These are phyloP conservation scores for Cryptotermes secundus DNA, from an alignment of 1,140 invertebrate species.

Conservation along the genomic window DNA sequence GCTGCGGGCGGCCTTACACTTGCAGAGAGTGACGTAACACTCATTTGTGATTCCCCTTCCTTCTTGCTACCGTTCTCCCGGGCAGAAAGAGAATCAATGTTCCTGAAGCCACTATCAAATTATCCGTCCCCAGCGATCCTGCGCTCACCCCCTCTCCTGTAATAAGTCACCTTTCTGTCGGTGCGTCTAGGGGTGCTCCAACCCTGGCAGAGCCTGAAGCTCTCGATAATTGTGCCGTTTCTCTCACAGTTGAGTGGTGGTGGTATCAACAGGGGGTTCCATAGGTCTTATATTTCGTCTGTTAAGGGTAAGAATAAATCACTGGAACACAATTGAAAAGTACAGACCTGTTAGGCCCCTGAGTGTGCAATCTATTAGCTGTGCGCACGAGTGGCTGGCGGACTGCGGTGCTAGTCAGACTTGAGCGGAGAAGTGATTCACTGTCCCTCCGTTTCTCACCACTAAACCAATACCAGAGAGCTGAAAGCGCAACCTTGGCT, in stretches of 20 bases:
- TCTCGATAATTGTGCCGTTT: slow-evolving; percentile 3
- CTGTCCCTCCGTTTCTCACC: too few relatives aligned
- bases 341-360: neutral
- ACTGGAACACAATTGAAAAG: neutral
- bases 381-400: neutral
- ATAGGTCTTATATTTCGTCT: neutral
- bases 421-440: neutral
- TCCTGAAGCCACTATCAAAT: slow-evolving; percentile 11
- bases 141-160: neutral
- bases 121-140: neutral
- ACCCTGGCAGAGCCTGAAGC: neutral
- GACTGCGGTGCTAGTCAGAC: too few relatives aligned
- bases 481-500: too few relatives aligned
- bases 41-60: neutral
- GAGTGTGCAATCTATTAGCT: neutral
- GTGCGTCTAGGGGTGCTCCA: neutral
- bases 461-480: too few relatives aligned
- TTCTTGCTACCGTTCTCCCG: neutral
- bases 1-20: neutral
- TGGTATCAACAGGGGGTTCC: neutral
- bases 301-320: neutral
- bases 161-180: slow-evolving; percentile 15
- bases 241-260: neutral
- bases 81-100: slow-evolving; percentile 16
- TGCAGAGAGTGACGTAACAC: neutral